phyloP scores from a whole-genome alignment of 2,888 invertebrate species.

The Trisateles emortualis region DNA sequence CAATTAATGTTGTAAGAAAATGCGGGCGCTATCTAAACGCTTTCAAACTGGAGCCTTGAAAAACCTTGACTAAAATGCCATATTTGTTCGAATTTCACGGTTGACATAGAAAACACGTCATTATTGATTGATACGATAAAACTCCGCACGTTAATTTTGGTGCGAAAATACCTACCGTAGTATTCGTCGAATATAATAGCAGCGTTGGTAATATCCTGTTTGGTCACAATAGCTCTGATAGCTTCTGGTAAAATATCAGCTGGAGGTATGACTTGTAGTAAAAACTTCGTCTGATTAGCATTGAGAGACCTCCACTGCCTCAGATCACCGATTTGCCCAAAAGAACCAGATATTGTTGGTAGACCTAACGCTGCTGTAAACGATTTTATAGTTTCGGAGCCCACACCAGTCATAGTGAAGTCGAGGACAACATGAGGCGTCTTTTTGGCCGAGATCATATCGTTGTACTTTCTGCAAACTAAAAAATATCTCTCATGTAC shows the following conservation, averaged over 20 bases:
- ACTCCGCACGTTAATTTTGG: constrained; percentile 8
- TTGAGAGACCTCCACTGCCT: constrained; percentile 93
- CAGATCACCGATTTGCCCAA: constrained; percentile 94
- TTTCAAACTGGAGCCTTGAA: constrained; percentile 27
- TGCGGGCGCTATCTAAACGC: constrained; percentile 40
- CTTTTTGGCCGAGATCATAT: constrained; percentile 88
- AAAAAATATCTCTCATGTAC: constrained; percentile 22
- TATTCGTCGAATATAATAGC: constrained; percentile 96
- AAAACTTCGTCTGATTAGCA: constrained; percentile 90
- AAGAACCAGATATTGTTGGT: constrained; percentile 94
- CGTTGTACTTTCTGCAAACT: constrained; percentile 92
- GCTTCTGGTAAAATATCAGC: constrained; percentile 94
- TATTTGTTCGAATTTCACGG: constrained; percentile 33
- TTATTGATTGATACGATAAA: constrained; percentile 42
- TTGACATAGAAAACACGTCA: constrained; percentile 30
- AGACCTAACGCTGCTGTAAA: constrained; percentile 92
- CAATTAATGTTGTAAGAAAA: constrained; percentile 20
- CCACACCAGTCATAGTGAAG: constrained; percentile 92
- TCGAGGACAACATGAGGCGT: constrained; percentile 94
- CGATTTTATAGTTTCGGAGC: constrained; percentile 94
- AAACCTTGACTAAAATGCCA: constrained; percentile 23
- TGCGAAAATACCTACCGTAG: constrained; percentile 88
- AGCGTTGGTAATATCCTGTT: constrained; percentile 96
- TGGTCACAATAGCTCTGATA: constrained; percentile 92
- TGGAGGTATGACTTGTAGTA: constrained; percentile 94